These are phyloP conservation scores for Psilopogon haemacephalus DNA, from an alignment of 2,113 vertebrate species.

Conservation along the genomic window DNA sequence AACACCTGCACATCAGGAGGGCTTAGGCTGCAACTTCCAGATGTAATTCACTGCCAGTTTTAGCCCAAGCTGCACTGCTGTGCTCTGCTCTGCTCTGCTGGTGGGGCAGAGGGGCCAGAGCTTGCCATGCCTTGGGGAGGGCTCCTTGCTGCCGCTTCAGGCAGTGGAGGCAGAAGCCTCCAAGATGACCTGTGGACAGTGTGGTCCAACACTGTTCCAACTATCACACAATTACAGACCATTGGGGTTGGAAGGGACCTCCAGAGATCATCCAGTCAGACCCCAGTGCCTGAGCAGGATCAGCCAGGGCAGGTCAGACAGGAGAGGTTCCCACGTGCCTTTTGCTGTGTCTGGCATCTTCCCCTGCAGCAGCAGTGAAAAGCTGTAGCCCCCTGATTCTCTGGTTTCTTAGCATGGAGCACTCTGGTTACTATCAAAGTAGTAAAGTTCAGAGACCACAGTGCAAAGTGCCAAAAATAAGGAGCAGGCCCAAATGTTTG, in stretches of 20 bases:
- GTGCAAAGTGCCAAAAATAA: slow-evolving; percentile 21
- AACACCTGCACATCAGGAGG: background rate
- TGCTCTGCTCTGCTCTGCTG: background rate
- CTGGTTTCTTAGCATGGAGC: background rate
- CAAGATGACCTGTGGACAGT: background rate
- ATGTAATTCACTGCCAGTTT: background rate
- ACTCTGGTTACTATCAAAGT: slow-evolving; percentile 2
- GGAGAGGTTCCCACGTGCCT: background rate
- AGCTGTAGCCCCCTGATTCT: background rate
- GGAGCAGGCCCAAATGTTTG: background rate
- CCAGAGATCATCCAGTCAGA: too few species aligned
- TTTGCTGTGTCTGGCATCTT: background rate
- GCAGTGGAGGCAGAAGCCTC: background rate
- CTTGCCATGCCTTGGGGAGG: background rate
- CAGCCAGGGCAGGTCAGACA: background rate
- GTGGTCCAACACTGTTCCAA: background rate
- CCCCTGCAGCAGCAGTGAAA: background rate
- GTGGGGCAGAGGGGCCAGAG: background rate
- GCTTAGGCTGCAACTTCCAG: background rate
- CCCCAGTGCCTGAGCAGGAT: too few species aligned
- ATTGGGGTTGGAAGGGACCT: too few species aligned
- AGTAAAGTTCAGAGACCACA: background rate
- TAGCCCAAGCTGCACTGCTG: background rate
- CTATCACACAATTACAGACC: background rate
- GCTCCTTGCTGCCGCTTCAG: background rate